These are phyloP conservation scores for Labeo rohita DNA, from an alignment of 2,113 vertebrate genomes.

Conservation along the genomic window DNA sequence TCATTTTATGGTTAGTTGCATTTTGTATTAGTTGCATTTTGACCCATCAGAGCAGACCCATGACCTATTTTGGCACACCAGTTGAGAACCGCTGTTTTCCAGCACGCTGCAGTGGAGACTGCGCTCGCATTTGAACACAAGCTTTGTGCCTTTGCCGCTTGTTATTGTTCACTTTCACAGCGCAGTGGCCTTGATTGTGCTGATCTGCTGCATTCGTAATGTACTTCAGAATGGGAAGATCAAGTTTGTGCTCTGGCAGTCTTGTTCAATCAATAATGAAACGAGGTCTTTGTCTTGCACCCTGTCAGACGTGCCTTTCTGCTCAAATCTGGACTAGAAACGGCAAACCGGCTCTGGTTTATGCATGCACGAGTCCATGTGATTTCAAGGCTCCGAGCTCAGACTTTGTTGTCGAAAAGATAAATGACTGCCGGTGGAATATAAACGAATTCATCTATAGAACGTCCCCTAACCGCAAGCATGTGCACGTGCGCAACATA, in stretches of 20 bases:
- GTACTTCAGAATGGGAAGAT: not conserved
- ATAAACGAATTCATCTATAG: not conserved
- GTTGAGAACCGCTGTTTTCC: not conserved
- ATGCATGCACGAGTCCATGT: not conserved
- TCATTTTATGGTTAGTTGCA: not conserved
- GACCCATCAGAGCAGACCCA: not conserved
- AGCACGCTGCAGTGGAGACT: not conserved
- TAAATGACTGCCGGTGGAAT: slow-evolving; percentile 5
- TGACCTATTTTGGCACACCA: not conserved
- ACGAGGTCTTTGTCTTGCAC: not conserved
- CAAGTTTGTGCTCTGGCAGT: slow-evolving; percentile 10
- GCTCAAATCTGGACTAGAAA: not conserved
- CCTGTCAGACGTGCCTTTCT: not conserved
- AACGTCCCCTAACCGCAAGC: not conserved
- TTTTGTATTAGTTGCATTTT: not conserved
- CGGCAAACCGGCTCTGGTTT: not conserved
- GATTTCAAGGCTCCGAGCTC: not conserved
- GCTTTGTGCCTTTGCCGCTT: not conserved
- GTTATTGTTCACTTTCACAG: not conserved
- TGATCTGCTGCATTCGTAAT: slow-evolving; percentile 13
- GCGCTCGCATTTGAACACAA: not conserved
- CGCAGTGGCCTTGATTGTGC: not conserved
- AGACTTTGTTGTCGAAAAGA: not conserved
- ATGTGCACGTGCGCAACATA: not conserved
- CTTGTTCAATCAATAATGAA: slow-evolving; percentile 27